Base-by-base conservation (phyloP, 2,113 vertebrate genomes). In the Ceyx margarethae region DNA sequence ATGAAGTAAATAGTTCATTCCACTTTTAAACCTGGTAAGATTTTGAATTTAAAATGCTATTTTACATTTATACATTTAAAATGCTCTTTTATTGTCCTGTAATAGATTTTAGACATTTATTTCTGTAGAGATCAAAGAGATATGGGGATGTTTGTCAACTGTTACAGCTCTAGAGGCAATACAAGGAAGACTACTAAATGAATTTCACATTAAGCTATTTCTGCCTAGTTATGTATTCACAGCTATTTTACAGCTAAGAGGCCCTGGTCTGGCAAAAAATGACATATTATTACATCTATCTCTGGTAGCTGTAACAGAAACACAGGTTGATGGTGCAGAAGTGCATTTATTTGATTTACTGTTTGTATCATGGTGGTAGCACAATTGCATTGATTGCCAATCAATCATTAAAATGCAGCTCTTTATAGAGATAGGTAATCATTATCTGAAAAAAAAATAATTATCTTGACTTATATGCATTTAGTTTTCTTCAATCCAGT, bases 71-170 rank as follows among this genome's bases (percentile, higher is more conserved):
- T 67, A 58, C 46, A 87, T 87, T 76, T 84, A 51, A 95, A 94
- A 94, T 67, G 93, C 43, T 82, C 7, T 93, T 96, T 92, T 96
- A 94, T 95, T 96, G 43, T 51, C 66, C n/a, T 66, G 19, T 89
- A 87, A 57, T 80, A 92, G 42, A 73, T 80, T 93, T 93, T 85
- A 90, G 86, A 91, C 83, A 3, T 73, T 89, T 90, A 42, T 95
- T 95, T 91, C 90, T 82, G 35, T 81, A 76, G 54, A 58, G 95
- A 95, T 95, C 81, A 79, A 80, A 92, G 86, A 95, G 83, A 93
- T 90, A 90, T 15, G 69, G 72, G 69, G 91, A 53, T 2, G 1
- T 94, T 90, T 91, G 74, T 95, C 62, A 79, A 94, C 88, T 95
- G 81, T 93, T 87, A 76, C 62, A 82, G 64, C 69, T 87, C 81